phyloP scores from a whole-genome alignment of 2,888 invertebrate species.

The Amorpha juglandis region DNA sequence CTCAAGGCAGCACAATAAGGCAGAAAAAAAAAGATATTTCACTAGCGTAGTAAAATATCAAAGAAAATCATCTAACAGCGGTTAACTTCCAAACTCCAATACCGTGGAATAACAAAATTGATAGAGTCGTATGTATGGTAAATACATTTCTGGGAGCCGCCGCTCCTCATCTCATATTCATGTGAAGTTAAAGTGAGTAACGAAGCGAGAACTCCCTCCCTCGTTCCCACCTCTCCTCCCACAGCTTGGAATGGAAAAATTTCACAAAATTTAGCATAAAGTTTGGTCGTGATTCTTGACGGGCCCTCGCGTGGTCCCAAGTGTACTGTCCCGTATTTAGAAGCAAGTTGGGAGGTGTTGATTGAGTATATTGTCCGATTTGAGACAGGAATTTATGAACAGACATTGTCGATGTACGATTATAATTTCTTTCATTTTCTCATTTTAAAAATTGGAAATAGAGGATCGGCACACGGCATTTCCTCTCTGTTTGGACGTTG shows the following conservation, averaged over 20 bases:
- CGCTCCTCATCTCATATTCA: constrained; percentile 22
- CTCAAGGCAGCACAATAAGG: no score
- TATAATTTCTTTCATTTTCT: no score
- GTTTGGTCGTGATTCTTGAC: not conserved
- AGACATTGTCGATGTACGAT: no score
- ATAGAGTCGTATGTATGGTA: not conserved
- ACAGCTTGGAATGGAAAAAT: not conserved
- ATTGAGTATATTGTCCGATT: constrained; percentile 19
- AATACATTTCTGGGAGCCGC: not conserved
- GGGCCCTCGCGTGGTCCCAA: not conserved
- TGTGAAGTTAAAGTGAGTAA: constrained; percentile 23
- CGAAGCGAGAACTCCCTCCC: constrained; percentile 16
- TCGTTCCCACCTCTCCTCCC: not conserved
- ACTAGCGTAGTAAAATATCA: no score
- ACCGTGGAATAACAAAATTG: constrained; percentile 17
- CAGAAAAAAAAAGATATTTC: no score
- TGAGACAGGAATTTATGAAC: not conserved
- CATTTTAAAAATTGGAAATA: no score
- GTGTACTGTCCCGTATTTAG: not conserved
- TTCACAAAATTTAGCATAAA: constrained; percentile 19
- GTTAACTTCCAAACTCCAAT: not conserved
- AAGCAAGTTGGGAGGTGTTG: not conserved
- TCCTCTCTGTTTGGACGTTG: no score
- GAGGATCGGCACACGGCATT: no score
- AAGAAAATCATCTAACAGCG: not conserved